Evolutionary conservation across 2,888 invertebrate genomes (phyloP).

Genomic region (Thereva nobilitata): DNA sequence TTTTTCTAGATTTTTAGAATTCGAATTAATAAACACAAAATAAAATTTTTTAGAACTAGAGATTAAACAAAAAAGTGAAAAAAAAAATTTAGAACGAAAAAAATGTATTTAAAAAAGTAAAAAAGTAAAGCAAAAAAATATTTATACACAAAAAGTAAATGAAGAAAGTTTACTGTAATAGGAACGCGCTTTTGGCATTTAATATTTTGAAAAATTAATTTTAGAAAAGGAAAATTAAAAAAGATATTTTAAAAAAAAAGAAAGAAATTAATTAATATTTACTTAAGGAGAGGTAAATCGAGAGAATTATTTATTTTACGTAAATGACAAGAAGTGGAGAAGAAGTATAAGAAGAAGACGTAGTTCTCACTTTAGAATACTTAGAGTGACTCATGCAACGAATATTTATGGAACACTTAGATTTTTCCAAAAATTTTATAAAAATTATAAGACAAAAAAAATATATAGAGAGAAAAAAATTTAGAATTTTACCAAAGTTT

Average conservation of each 20-base stretch:
- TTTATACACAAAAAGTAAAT: constrained; percentile 23
- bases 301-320: constrained; percentile 35
- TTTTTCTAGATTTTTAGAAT: constrained; percentile 23
- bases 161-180: constrained; percentile 12
- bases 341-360: constrained; percentile 4
- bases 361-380: constrained; percentile 27
- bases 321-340: constrained; percentile 18
- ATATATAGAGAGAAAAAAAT: constrained; percentile 10
- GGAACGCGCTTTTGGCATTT: constrained; percentile 19
- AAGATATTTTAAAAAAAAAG: constrained; percentile 1
- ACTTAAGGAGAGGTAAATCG: constrained; percentile 10
- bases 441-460: constrained; percentile 7
- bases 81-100: neutral
- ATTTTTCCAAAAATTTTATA: constrained; percentile 33
- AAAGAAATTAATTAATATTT: constrained; percentile 25
- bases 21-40: constrained; percentile 18
- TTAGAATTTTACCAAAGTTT: constrained; percentile 11
- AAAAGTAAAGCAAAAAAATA: constrained; percentile 11
- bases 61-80: neutral
- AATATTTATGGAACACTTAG: constrained; percentile 57
- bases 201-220: constrained; percentile 4
- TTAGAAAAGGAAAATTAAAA: constrained; percentile 8
- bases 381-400: constrained; percentile 56
- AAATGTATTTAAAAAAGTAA: neutral
- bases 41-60: constrained; percentile 6